Percentiles rank a stretch among this genome's conserved stretches.
Conservation (phyloP, 2,113 vertebrate species). For the Holacanthus passer region DNA sequence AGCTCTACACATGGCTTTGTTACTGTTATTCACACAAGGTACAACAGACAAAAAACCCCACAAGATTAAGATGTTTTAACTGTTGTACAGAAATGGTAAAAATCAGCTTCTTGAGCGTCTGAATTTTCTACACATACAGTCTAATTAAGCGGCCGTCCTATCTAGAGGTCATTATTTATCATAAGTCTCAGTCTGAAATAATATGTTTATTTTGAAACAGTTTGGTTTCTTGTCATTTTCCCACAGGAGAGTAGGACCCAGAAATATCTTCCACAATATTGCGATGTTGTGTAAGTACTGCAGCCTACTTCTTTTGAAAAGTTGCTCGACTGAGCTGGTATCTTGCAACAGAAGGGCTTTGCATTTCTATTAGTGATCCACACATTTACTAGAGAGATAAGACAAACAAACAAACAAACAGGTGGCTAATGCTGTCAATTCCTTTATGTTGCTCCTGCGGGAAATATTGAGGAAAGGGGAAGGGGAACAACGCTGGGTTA, state of each 20-base stretch:
- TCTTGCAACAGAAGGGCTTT: constrained; percentile 1
- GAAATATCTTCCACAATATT: constrained; percentile 4
- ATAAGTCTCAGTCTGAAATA: neutral
- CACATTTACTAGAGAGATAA: constrained; percentile 4
- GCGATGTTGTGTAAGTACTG: neutral
- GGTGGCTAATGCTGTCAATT: constrained; percentile 1
- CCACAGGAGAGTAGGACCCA: neutral
- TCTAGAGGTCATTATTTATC: neutral
- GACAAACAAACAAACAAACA: constrained; percentile 14
- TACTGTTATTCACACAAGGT: constrained; percentile 5
- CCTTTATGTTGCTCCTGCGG: constrained; percentile 8
- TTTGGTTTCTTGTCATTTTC: constrained; percentile 15
- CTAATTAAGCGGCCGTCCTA: neutral
- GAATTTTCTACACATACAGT: neutral
- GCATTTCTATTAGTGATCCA: neutral
- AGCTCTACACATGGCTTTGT: neutral
- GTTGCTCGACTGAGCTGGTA: constrained; percentile 1
- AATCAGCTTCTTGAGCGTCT: neutral
- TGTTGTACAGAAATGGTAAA: neutral
- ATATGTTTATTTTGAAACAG: neutral
- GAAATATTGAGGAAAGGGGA: constrained; percentile 7
- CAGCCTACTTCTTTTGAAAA: neutral
- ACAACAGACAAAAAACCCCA: neutral
- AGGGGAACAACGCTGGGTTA: neutral
- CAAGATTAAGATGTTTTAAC: neutral